Conservation (phyloP, 1,140 invertebrate species). For the Drosophila kepulauana region DNA sequence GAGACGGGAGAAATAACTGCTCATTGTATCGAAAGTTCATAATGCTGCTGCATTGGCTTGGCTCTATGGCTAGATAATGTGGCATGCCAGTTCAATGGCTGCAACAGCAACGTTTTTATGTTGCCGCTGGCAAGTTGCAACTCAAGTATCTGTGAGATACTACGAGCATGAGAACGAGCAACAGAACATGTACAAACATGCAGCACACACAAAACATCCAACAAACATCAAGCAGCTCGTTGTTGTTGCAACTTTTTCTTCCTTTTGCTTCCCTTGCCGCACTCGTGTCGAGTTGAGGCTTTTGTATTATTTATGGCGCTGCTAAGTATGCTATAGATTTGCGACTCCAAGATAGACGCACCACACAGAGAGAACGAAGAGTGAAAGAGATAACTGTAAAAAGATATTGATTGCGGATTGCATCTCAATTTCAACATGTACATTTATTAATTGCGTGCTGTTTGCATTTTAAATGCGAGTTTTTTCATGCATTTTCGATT, state of each 20-base stretch:
- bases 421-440: slow-evolving; percentile 15
- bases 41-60: slow-evolving; percentile 33
- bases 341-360: background rate
- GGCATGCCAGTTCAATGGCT: slow-evolving; percentile 47
- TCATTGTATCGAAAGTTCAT: slow-evolving; percentile 33
- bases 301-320: slow-evolving; percentile 26
- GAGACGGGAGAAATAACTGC: background rate
- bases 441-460: slow-evolving; percentile 38
- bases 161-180: slow-evolving; percentile 1
- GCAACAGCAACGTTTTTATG: slow-evolving; percentile 29
- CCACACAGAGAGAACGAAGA: background rate
- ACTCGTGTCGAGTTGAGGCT: slow-evolving; percentile 7
- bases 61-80: slow-evolving; percentile 34
- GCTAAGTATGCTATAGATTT: slow-evolving; percentile 34
- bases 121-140: slow-evolving; percentile 22
- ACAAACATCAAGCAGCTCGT: slow-evolving; percentile 1
- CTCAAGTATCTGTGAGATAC: slow-evolving; percentile 32
- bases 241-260: background rate
- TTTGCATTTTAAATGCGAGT: slow-evolving; percentile 17
- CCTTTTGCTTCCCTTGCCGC: background rate
- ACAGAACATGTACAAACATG: background rate
- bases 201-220: slow-evolving; percentile 15
- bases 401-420: slow-evolving; percentile 1
- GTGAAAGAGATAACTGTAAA: slow-evolving; percentile 5
- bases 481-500: slow-evolving; percentile 14